A percentile compares a stretch with the other conserved stretches of the same genome.
Evolutionary conservation across 2,888 invertebrate species (phyloP).

Genomic region (Tholera decimalis): DNA sequence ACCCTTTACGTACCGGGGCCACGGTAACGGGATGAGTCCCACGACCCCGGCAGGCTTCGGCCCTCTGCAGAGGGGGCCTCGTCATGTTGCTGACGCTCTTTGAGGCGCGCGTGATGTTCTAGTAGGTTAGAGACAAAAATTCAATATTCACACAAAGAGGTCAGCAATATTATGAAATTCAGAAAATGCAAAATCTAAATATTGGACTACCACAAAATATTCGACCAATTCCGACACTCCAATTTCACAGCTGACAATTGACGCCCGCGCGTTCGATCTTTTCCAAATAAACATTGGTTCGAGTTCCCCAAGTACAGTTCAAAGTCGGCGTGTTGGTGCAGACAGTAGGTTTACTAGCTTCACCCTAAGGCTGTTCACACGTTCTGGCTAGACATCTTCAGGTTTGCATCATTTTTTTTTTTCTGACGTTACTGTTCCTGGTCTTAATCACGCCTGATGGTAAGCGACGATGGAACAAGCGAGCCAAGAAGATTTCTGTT

Average conservation of each 20-base stretch:
- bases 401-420: too few relatives aligned
- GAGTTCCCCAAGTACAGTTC: constrained; percentile 52
- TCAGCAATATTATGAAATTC: neutral
- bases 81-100: too few relatives aligned
- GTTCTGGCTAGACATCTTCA: neutral
- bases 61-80: too few relatives aligned
- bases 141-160: neutral
- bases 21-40: too few relatives aligned
- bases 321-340: constrained; percentile 31
- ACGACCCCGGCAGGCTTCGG: too few relatives aligned
- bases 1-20: too few relatives aligned
- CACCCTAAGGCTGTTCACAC: constrained; percentile 16
- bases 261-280: neutral
- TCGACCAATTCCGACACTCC: neutral
- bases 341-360: constrained; percentile 6
- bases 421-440: too few relatives aligned
- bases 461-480: too few relatives aligned
- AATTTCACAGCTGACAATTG: neutral
- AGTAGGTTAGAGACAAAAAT: neutral
- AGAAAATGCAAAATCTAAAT: constrained; percentile 1
- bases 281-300: constrained; percentile 28
- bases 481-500: too few relatives aligned
- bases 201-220: neutral
- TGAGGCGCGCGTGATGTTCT: too few relatives aligned
- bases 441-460: too few relatives aligned